Conservation (phyloP, 1,140 invertebrate species). For the Eupristina koningsbergeri region DNA sequence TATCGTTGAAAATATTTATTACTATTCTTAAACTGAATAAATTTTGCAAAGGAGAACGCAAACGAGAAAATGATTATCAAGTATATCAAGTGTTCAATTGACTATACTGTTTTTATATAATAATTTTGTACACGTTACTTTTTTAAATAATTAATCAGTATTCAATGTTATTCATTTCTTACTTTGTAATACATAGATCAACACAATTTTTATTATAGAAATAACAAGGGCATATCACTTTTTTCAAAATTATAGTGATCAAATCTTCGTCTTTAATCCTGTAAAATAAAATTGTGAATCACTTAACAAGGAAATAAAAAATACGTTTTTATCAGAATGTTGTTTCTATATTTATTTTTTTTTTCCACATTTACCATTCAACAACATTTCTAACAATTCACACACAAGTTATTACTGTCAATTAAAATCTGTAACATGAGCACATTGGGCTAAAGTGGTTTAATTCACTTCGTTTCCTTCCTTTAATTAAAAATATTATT, state of each 20-base stretch:
- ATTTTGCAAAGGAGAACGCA: no score
- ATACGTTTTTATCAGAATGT: neutral
- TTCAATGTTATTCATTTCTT: neutral
- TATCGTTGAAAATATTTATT: neutral
- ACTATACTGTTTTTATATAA: neutral
- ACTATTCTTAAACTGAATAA: no score
- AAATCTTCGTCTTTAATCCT: neutral
- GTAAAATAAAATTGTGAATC: slow-evolving; percentile 8
- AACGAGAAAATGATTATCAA: no score
- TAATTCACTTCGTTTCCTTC: no score
- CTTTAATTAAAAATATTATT: no score
- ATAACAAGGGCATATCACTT: neutral
- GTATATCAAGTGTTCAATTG: neutral
- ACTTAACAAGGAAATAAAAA: neutral
- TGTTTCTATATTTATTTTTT: neutral
- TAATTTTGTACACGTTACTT: neutral
- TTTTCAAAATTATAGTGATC: neutral
- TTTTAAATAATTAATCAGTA: neutral
- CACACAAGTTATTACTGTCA: no score
- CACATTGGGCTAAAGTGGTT: no score
- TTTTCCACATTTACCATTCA: neutral
- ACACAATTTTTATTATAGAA: neutral
- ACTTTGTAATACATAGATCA: neutral
- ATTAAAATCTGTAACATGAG: no score
- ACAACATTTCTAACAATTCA: slow-evolving; percentile 49